Base-by-base conservation (phyloP, 2,888 invertebrate species). In the Perdita meconis region DNA sequence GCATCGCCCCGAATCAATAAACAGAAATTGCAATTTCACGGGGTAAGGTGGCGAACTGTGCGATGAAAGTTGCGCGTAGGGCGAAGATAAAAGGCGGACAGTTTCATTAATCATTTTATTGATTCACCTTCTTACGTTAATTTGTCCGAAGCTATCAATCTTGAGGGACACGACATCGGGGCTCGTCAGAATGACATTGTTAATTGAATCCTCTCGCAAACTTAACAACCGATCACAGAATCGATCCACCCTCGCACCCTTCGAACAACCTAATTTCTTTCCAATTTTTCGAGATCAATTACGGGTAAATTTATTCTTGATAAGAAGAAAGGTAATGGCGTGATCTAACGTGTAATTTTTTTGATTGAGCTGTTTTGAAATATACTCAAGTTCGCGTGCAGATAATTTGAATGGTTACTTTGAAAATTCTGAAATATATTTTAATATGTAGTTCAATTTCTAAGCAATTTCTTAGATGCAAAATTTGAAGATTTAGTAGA, bases 131-230 rank as follows among this genome's bases (percentile, higher is more conserved):
- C 55, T 67, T 65, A 34, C 75, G 53, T 64, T 76, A 69, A 69
- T 70, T 70, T 56, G 47, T 69, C 22, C 50, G 64, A 10, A 55
- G 50, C 77, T 60, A 78, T 79, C 67, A 79, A 79, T 79, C 77
- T 79, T 78, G 61, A 34, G 53, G 55, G 67, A 60, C 44, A 26
- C 65, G 59, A 40, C 51, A 65, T 56, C 64, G 36, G 38, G 30
- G 56, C 47, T 65, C 26, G 44, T 65, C 42, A 24, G 19, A 42
- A n/a, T 30, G 55, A 67, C 66, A 57, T 61, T 55, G 60, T 63
- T 79, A 79, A 71, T 78, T 72, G 68, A 77, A 63, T 59, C 61
- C 66, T 56, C 57, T 12, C 50, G 44, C 36, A 53, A 61, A 38
- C 60, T 44, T 55, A 72, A 78, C 59, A 69, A n/a, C 50, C 38